Evolutionary conservation across 2,888 invertebrate species (phyloP), one percentile per base, ranked within the genome.

Genomic region (Drosophila melanosoma): DNA sequence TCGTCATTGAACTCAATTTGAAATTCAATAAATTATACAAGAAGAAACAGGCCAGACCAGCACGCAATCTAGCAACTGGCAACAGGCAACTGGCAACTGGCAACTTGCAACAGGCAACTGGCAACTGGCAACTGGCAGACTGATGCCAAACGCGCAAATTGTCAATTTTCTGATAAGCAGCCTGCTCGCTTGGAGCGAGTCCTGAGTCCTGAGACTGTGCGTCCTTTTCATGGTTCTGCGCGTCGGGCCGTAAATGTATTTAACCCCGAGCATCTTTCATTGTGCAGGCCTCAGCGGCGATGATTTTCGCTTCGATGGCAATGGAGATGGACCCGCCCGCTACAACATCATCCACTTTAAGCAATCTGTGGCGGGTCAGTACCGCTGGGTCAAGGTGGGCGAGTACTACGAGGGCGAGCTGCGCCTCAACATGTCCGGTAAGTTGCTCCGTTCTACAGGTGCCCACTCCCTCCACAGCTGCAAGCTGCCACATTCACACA

Each of bases 271-370:
- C 54, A 63, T 74, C 56, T 56, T 38, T 76, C 59, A 49, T 72
- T 73, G 67, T 74, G 1, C 91, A 98, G 98, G 98, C 90, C 94
- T 98, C 35, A 97, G 97, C 82, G 97, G 97, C 0, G 98, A 98
- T 92, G 95, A 96, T 90, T 99, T 99, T 93, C 96, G 96, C 82
- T 99, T 99, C 93, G 97, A 98, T 92, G 94, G 94, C 69, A 97
- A 97, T 85, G 98, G 98, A 0, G 99, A 99, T 89, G 98, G 98
- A 0, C 98, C 98, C 0, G 98, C 98, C 0, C 95, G 98, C 49
- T 99, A 99, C 94, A 97, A 98, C 92, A 98, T 99, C 82, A 96
- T 99, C 72, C 98, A 99, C 93, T 99, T 98, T 94, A 97, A 98
- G 92, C 97, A 97, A 91, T 94, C 95, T 11, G 93, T 95, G 1